These are phyloP conservation scores for Onychomys leucogaster DNA, from an alignment of 2,797 vertebrate species.

Conservation along the genomic window DNA sequence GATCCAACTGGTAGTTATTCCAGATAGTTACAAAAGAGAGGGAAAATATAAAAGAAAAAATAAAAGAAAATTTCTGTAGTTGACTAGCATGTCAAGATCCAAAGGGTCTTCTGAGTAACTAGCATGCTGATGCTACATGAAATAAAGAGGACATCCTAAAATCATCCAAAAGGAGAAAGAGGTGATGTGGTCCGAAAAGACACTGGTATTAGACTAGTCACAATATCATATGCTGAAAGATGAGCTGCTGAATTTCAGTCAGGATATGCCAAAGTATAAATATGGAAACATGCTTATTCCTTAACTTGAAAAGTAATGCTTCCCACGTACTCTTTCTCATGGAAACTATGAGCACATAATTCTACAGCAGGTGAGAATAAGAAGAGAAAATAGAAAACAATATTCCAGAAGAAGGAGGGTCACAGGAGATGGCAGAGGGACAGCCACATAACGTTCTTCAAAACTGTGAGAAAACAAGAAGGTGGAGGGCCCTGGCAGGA, in stretches of 20 bases:
- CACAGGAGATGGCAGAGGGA: background rate
- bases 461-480: background rate
- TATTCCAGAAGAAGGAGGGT: background rate
- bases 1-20: background rate
- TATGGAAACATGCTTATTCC: background rate
- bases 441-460: no score
- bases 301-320: slow-evolving; percentile 8
- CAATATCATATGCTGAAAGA: background rate
- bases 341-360: slow-evolving; percentile 6
- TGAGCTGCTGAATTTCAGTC: slow-evolving; percentile 8
- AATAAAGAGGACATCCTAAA: slow-evolving; percentile 48
- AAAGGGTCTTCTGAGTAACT: background rate
- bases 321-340: background rate
- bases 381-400: background rate
- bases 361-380: background rate
- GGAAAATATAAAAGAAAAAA: slow-evolving; percentile 21
- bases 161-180: background rate
- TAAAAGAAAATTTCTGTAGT: slow-evolving; percentile 28
- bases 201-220: background rate
- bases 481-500: background rate
- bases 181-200: background rate
- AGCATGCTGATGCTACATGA: background rate
- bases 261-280: slow-evolving; percentile 3
- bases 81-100: background rate
- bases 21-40: background rate